Percentiles rank a stretch among this genome's conserved stretches.
phyloP scores from a whole-genome alignment of 2,113 vertebrate species.

The Heptranchias perlo region DNA sequence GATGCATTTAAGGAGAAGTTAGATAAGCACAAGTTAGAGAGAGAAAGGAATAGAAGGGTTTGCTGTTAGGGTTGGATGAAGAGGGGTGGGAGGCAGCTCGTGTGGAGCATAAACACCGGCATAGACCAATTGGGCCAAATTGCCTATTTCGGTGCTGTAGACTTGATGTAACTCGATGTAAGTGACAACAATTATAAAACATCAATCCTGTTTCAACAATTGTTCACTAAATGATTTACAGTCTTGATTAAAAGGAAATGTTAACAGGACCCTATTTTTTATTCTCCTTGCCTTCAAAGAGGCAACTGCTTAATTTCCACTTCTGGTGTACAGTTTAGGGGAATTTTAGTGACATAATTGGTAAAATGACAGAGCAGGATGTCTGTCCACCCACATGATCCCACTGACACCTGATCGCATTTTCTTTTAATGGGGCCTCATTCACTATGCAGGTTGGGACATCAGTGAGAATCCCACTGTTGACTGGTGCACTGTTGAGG shows the following conservation, averaged over 20 bases:
- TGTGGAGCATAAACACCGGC: no score
- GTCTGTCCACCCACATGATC: neutral
- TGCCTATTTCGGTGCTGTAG: no score
- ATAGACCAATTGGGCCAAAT: no score
- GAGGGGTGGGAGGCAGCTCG: no score
- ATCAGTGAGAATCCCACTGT: neutral
- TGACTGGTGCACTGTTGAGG: neutral
- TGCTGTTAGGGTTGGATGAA: no score
- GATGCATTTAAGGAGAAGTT: no score
- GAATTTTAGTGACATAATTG: neutral
- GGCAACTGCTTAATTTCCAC: neutral
- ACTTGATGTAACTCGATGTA: no score
- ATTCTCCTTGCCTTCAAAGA: neutral
- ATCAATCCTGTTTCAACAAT: conserved; percentile 6
- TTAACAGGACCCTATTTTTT: neutral
- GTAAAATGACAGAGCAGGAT: neutral
- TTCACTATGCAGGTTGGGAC: neutral
- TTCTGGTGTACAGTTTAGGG: neutral
- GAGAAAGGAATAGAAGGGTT: no score
- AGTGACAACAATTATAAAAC: neutral
- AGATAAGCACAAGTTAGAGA: no score
- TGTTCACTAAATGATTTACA: neutral
- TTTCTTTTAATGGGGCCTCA: neutral
- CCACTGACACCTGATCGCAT: neutral
- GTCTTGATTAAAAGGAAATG: neutral